Evolutionary conservation across 2,113 vertebrate species (phyloP), one percentile per base, ranked within the genome.

Genomic region (Cavia aperea): DNA sequence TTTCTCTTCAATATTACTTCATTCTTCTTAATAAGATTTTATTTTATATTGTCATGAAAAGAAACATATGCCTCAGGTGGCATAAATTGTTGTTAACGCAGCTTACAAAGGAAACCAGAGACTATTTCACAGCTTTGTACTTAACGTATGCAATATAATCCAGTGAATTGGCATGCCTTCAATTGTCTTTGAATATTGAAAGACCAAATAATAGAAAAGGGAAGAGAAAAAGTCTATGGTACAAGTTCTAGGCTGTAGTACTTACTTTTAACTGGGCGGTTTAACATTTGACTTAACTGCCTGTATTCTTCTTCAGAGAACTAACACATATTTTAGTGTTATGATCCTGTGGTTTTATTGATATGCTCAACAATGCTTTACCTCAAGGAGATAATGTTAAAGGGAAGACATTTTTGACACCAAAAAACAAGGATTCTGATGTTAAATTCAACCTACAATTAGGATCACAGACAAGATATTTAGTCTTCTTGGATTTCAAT

Each of bases 1-100:
- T 75, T 94, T 9, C n/a, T 92, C 91, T 93, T 63, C 86, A 88
- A 16, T 60, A 62, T 62, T 60, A 77, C 31, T 81, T 88, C 68
- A 89, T 95, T 88, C 86, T 93, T 62, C 49, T 51, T 93, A 94
- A 82, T 85, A 90, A 54, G 19, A 60, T 83, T 78, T 95, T 89
- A 93, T 93, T 77, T 78, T 92, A 33, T 66, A 73, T 91, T 78
- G 29, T 36, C 23, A 65, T 65, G 81, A 58, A 89, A 92, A 85
- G 75, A 93, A 91, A 65, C 63, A 93, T 92, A 78, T 82, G 56
- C 46, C 54, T 93, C 65, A 60, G 77, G 65, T 93, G 66, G 21
- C 65, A 91, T 85, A 72, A 92, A 91, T 39, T 39, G 82, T 49
- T 91, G 36, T 9, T 68, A 81, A 88, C 43, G 24, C 72, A 90